Percentiles rank a stretch among this genome's conserved stretches.
These are phyloP conservation scores for Drosophila phalerata DNA, from an alignment of 2,888 invertebrate species.

Conservation along the genomic window DNA sequence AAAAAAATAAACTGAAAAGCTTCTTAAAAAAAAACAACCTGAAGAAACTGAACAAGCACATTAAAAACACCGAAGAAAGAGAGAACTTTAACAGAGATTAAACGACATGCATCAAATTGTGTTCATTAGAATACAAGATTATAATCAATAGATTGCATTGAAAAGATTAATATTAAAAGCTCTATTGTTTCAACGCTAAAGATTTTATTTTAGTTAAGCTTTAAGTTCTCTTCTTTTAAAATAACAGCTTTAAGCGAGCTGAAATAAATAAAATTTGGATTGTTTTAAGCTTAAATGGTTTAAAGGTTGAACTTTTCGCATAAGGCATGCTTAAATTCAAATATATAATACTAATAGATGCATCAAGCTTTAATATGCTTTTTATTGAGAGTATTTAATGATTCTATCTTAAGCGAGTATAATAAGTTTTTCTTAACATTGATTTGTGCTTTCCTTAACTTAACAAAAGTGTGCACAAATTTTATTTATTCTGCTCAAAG, in stretches of 20 bases:
- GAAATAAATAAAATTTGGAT: too few species aligned
- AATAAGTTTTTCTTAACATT: background rate
- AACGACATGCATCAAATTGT: constrained; percentile 14
- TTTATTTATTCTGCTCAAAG: background rate
- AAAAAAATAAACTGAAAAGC: background rate
- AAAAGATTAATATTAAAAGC: background rate
- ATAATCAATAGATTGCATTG: constrained; percentile 2
- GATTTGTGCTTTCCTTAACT: too few species aligned
- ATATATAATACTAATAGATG: too few species aligned
- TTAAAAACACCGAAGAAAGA: background rate
- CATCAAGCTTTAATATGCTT: too few species aligned
- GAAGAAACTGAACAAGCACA: constrained; percentile 4
- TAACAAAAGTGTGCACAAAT: too few species aligned
- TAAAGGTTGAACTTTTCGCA: too few species aligned
- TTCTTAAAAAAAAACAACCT: constrained; percentile 6
- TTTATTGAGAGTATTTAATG: too few species aligned
- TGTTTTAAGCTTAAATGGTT: background rate
- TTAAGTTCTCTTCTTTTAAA: background rate
- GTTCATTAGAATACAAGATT: constrained; percentile 11
- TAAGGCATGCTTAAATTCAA: too few species aligned
- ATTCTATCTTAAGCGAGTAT: too few species aligned
- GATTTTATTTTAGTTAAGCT: background rate
- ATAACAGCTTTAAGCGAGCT: too few species aligned
- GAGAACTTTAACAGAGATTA: background rate
- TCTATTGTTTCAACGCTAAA: background rate